Base-by-base conservation (phyloP, 2,888 invertebrate genomes). In the Drosophila monieri region DNA sequence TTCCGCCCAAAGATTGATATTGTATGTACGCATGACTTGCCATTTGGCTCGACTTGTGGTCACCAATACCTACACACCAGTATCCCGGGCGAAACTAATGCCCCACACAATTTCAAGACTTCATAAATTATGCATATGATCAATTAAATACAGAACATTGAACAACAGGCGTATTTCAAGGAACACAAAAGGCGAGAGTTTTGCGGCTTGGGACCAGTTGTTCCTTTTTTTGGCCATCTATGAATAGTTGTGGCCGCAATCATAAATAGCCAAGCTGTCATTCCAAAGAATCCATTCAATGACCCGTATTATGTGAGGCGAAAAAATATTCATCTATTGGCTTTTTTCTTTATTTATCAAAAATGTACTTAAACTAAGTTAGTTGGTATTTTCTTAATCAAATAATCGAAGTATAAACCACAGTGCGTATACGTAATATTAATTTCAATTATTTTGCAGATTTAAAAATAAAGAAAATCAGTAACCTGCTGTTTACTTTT, bases 1-100 rank as follows among this genome's bases (percentile, higher is more conserved):
- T 68, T 68, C 59, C 53, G 49, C 48, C 49, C 12, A n/a, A 44
- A 52, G 67, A 67, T 67, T 57, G 57, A 67, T 67, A 58, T 59
- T 53, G 43, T 48, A 48, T 60, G 60, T 62, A 27, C 69, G 44
- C 60, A 49, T 55, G 49, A 47, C 15, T 69, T 58, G 43, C 52
- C 25, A 43, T 68, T 47, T 12, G 35, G 47, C 12, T 35, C 48
- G 48, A 3, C 53, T 30, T 15, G 15, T 47, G 69, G 69, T 69
- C 54, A 66, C 43, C 27, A 35, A 44, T 47, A 37, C 30, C 55
- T n/a, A 9, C 3, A 21, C 12, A 35, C 35, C n/a, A 35, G n/a
- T n/a, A 14, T 8, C 23, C 27, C 14, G 30, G 30, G 14, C n/a
- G 21, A 1, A 12, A 51, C 43, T 21, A 43, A 21, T 43, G 12